A percentile compares a stretch with the other conserved stretches of the same genome.
Conservation (phyloP, 2,888 invertebrate species). For the Drosophila tanythrix region DNA sequence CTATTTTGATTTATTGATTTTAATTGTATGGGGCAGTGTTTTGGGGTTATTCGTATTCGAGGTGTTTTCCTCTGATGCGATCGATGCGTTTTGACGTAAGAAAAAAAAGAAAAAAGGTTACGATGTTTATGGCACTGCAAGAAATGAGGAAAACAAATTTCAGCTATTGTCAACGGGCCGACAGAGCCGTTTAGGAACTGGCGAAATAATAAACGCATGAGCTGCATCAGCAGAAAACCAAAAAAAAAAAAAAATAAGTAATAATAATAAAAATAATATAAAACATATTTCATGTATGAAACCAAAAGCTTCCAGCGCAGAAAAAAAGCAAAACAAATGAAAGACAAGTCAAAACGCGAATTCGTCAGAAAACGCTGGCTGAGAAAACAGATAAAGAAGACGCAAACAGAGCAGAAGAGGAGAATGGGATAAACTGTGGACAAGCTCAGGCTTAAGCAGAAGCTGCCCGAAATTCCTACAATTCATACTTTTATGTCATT, state of each 20-base stretch:
- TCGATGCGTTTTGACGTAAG: conserved; percentile 21
- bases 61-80: conserved; percentile 40
- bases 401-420: conserved; percentile 22
- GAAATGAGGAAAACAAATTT: conserved; percentile 20
- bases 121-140: conserved; percentile 69
- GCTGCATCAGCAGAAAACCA: conserved; percentile 48
- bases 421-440: conserved; percentile 23
- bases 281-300: conserved; percentile 32
- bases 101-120: conserved; percentile 29
- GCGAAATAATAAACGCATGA: conserved; percentile 27
- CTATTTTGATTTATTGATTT: conserved; percentile 29
- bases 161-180: conserved; percentile 17
- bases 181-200: conserved; percentile 19
- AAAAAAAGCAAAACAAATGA: conserved; percentile 4
- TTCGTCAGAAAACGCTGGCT: conserved; percentile 50
- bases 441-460: conserved; percentile 10
- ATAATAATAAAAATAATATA: conserved; percentile 10
- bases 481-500: neutral
- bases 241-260: conserved; percentile 4
- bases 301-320: conserved; percentile 31
- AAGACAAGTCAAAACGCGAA: conserved; percentile 40
- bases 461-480: conserved; percentile 27
- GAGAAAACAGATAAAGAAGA: conserved; percentile 29
- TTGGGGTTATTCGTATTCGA: conserved; percentile 60
- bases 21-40: conserved; percentile 51